Base-by-base conservation (phyloP, 2,888 invertebrate genomes). In the Dicycla oo region DNA sequence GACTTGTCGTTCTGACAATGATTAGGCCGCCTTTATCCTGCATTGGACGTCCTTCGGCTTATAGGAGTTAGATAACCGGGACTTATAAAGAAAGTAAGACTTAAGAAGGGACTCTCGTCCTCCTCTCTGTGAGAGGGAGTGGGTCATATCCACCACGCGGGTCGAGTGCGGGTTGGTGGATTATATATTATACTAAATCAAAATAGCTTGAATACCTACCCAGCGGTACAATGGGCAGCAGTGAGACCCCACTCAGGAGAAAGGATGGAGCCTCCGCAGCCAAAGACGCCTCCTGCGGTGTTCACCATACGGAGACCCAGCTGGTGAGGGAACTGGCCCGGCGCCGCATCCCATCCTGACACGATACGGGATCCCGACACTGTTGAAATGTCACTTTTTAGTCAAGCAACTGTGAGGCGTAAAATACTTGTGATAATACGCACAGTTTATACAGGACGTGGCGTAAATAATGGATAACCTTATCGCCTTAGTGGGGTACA, bases 261-360 rank as follows among this genome's bases (percentile, higher is more conserved):
- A 57, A 94, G 90, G 80, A 95, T 84, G 74, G 91, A 87, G 3
- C 84, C 95, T 0, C 94, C 94, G 53, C 95, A 95, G 15, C 89
- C 88, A 49, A 69, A 77, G 7, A 94, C 93, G 0, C 15, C 70
- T 0, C 94, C 95, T 0, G 18, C 20, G 0, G 58, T 11, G 69
- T 62, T 87, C 23, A 93, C 91, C 92, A 94, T 92, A 0, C 94
- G 91, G 6, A 94, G 74, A 0, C 92, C 90, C 23, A 94, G 82
- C 87, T 94, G 94, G 87, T 87, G 90, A 0, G 94, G 94, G 70
- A 94, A 79, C 89, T 94, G 93, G 3, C 93, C 93, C 0, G 81
- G 80, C 2, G 66, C 38, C 0, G 94, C 94, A 60, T 93, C 93
- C 94, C 93, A 94, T 85, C 94, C 95, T 47, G 94, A 93, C 15